A percentile compares a stretch with the other conserved stretches of the same genome.
phyloP scores from a whole-genome alignment of 2,113 vertebrate species.

The Heterocephalus glaber region DNA sequence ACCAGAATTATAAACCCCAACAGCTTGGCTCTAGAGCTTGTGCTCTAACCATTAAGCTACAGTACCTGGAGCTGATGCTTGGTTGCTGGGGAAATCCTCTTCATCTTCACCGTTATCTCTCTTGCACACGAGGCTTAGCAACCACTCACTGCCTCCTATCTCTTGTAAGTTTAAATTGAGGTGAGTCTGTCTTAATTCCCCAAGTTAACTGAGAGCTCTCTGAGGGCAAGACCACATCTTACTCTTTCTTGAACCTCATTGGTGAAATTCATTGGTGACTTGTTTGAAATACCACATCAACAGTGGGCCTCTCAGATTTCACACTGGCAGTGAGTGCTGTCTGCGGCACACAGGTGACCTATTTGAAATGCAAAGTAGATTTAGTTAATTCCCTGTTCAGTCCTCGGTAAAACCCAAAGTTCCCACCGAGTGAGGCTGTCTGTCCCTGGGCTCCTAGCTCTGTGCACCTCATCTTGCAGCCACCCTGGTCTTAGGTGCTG shows the following conservation, averaged over 20 bases:
- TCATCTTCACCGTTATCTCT: not conserved
- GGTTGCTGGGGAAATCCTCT: not conserved
- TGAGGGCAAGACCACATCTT: not conserved
- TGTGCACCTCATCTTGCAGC: accelerated
- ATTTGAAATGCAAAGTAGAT: not conserved
- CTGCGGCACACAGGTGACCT: not conserved
- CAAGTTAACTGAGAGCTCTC: not conserved
- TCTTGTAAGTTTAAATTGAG: not conserved
- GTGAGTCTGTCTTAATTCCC: not conserved
- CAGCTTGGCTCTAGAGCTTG: not conserved
- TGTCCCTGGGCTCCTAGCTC: not conserved
- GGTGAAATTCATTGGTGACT: not conserved
- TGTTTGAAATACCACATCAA: not conserved
- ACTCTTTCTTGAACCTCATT: not conserved
- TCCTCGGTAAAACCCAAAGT: not conserved
- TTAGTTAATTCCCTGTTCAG: conserved; percentile 24
- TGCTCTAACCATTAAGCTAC: not conserved
- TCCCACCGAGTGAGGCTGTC: not conserved
- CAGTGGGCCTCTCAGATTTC: not conserved
- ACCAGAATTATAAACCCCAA: not conserved
- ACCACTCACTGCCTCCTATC: not conserved
- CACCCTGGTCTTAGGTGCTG: not conserved
- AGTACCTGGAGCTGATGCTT: not conserved
- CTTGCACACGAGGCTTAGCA: not conserved
- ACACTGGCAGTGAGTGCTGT: not conserved